These are phyloP conservation scores for Auanema sp. DNA, from an alignment of 2,888 invertebrate species.

Conservation along the genomic window DNA sequence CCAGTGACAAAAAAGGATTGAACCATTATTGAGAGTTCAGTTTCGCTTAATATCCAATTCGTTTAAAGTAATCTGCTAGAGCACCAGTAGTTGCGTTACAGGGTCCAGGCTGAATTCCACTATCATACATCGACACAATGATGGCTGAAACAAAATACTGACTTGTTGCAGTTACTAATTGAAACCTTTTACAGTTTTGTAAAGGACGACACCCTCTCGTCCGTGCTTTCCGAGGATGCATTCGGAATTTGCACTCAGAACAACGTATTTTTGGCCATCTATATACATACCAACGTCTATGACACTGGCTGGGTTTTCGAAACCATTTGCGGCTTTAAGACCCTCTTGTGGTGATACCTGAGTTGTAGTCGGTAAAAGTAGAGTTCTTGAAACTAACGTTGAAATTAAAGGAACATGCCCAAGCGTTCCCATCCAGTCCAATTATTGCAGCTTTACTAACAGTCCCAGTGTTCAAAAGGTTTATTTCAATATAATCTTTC, in stretches of 20 bases:
- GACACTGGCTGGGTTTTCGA: constrained; percentile 48
- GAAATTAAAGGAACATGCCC: constrained; percentile 63
- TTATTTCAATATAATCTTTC: constrained; percentile 48
- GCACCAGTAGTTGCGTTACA: constrained; percentile 61
- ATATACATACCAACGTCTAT: constrained; percentile 57
- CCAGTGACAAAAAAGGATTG: too few species aligned
- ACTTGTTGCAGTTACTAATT: too few species aligned
- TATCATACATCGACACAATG: constrained; percentile 61
- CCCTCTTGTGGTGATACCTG: constrained; percentile 52
- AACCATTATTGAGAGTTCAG: too few species aligned
- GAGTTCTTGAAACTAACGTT: constrained; percentile 47
- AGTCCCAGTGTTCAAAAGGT: constrained; percentile 55
- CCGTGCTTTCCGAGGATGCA: constrained; percentile 64
- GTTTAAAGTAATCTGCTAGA: constrained; percentile 63
- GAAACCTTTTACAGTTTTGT: constrained; percentile 62
- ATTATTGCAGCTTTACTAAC: constrained; percentile 63
- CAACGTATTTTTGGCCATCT: constrained; percentile 62
- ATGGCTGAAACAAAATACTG: constrained; percentile 53
- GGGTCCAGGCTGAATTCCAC: constrained; percentile 63
- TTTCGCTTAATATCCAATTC: constrained; percentile 52
- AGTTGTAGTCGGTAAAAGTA: too few species aligned
- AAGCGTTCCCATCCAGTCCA: constrained; percentile 61
- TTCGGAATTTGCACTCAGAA: constrained; percentile 59
- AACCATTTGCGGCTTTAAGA: constrained; percentile 50
- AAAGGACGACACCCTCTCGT: constrained; percentile 62